Evolutionary conservation across 2,888 invertebrate species (phyloP).

Genomic region (Aethes cnicana): DNA sequence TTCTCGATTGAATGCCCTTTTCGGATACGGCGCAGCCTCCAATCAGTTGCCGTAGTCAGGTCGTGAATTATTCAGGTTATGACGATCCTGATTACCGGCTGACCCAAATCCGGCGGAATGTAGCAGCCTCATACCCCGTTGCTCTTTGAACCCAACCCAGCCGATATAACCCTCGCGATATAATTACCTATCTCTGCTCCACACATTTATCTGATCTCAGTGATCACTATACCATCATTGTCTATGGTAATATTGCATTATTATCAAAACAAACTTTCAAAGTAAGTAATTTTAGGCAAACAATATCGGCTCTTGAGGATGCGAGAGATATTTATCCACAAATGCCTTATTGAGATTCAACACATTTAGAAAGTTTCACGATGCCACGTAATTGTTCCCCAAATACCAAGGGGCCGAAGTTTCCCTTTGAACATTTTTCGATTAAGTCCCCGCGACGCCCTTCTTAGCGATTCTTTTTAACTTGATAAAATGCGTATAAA

Average conservation of each 20-base stretch:
- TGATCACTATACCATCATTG: neutral
- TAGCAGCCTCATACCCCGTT: conserved; percentile 39
- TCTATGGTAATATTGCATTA: neutral
- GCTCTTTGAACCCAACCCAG: conserved; percentile 8
- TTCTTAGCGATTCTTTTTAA: conserved; percentile 47
- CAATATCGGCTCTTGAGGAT: neutral
- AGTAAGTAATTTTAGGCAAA: neutral
- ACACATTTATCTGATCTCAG: conserved; percentile 24
- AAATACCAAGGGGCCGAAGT: conserved; percentile 42
- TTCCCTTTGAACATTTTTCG: conserved; percentile 52
- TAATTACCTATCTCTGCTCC: conserved; percentile 23
- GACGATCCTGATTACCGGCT: conserved; percentile 60
- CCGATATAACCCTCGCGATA: conserved; percentile 25
- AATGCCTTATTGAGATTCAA: conserved; percentile 28
- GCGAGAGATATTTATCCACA: conserved; percentile 4
- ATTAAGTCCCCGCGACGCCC: conserved; percentile 46
- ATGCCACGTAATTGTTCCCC: conserved; percentile 44
- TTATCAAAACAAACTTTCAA: conserved; percentile 1
- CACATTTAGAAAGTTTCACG: conserved; percentile 29
- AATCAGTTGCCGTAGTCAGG: conserved; percentile 46
- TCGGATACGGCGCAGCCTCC: conserved; percentile 39
- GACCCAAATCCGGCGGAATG: conserved; percentile 54
- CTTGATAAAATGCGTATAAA: conserved; percentile 33
- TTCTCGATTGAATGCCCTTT: conserved; percentile 10
- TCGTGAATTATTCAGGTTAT: conserved; percentile 59